These are phyloP conservation scores for Drosophila rellima DNA, from an alignment of 2,888 invertebrate species.

Conservation along the genomic window DNA sequence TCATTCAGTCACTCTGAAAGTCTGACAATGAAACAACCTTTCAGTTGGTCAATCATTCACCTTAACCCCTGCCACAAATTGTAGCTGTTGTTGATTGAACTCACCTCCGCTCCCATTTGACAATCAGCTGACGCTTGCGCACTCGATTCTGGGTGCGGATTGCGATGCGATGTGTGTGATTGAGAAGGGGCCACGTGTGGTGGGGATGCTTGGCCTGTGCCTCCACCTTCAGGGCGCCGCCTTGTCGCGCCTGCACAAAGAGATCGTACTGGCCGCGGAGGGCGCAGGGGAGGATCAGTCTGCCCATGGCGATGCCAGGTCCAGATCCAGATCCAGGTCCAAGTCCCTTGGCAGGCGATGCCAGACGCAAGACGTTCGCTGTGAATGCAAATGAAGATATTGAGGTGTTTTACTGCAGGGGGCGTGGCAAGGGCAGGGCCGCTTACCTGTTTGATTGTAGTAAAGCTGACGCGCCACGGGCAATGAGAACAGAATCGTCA, in stretches of 20 bases:
- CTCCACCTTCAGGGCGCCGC: slow-evolving; percentile 83
- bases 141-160: slow-evolving; percentile 85
- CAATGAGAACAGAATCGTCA: slow-evolving; percentile 84
- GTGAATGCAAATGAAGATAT: slow-evolving; percentile 27
- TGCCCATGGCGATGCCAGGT: slow-evolving; percentile 42
- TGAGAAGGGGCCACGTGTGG: slow-evolving; percentile 84
- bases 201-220: slow-evolving; percentile 83
- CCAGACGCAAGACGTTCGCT: slow-evolving; percentile 82
- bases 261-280: slow-evolving; percentile 84
- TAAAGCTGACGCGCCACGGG: slow-evolving; percentile 83
- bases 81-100: slow-evolving; percentile 4
- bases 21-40: not conserved
- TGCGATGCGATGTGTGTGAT: slow-evolving; percentile 83
- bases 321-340: not conserved
- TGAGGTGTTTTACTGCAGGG: not conserved
- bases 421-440: not conserved
- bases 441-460: slow-evolving; percentile 85
- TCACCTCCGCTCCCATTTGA: slow-evolving; percentile 84
- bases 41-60: not conserved
- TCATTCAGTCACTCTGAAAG: not conserved
- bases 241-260: slow-evolving; percentile 81
- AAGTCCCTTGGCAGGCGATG: slow-evolving; percentile 54
- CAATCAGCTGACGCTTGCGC: slow-evolving; percentile 85
- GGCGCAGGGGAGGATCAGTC: slow-evolving; percentile 84
- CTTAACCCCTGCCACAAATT: too few relatives aligned